Evolutionary conservation across 1,140 invertebrate species (phyloP).

Genomic region (Stenopsyche tienmushanensis): DNA sequence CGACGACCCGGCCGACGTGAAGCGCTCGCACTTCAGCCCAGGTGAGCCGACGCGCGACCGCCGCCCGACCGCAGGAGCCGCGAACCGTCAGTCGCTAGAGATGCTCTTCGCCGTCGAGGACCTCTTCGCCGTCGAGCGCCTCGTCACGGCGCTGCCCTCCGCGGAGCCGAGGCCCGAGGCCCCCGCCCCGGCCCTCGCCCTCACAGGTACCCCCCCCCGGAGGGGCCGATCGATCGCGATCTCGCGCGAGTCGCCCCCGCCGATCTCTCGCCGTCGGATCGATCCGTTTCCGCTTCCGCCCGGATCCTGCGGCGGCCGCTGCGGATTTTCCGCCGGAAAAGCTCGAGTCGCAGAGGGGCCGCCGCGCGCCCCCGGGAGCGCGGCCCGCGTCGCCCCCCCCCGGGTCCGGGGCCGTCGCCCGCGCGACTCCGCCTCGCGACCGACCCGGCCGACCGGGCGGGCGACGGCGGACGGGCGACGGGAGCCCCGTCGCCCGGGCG

Average conservation of each 20-base stretch:
- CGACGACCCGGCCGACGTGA: conserved; percentile 82
- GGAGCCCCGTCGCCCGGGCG: not conserved
- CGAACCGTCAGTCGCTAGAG: not conserved
- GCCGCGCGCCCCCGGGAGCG: too few relatives aligned
- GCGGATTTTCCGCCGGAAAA: too few relatives aligned
- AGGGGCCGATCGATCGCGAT: too few relatives aligned
- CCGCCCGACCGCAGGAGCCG: not conserved
- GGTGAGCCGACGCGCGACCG: conserved; percentile 54
- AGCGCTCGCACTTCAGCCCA: conserved; percentile 85
- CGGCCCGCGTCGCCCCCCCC: not conserved
- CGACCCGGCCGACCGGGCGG: not conserved
- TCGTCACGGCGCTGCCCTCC: not conserved
- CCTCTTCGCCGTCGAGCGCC: not conserved
- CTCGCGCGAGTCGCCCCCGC: not conserved
- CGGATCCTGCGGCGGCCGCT: too few relatives aligned
- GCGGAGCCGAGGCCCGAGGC: not conserved
- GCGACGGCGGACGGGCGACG: not conserved
- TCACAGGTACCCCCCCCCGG: not conserved
- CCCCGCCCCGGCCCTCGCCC: not conserved
- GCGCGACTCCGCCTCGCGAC: too few relatives aligned
- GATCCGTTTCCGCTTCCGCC: too few relatives aligned
- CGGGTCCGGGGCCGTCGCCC: not conserved
- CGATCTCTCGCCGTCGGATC: too few relatives aligned
- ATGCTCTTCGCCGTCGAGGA: too few relatives aligned
- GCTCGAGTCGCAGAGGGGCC: too few relatives aligned